Conservation (phyloP, 2,797 vertebrate species). For the Loriculus beryllinus region DNA sequence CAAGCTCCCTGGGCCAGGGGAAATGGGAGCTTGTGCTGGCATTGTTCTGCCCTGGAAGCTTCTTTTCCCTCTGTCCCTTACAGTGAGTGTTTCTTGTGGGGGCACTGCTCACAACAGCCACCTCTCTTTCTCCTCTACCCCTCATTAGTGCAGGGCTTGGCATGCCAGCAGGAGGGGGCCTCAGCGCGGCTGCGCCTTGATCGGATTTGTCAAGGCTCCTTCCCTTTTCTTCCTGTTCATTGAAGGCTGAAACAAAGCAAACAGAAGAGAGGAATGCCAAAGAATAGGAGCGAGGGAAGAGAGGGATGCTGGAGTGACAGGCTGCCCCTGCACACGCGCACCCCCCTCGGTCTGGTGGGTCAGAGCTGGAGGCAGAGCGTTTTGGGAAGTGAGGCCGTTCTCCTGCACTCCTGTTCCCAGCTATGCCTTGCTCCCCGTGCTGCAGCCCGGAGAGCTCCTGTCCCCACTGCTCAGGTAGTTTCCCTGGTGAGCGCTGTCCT, state of each 20-base stretch:
- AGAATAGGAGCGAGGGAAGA: conserved; percentile 39
- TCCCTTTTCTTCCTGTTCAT: conserved; percentile 67
- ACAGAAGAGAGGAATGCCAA: conserved; percentile 57
- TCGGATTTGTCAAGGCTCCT: conserved; percentile 73
- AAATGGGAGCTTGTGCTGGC: not conserved
- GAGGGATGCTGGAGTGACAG: conserved; percentile 19
- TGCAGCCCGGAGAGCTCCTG: not conserved
- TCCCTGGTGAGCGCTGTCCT: not conserved
- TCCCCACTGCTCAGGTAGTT: not conserved
- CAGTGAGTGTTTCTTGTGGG: not conserved
- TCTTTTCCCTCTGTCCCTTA: not conserved
- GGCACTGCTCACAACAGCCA: not conserved
- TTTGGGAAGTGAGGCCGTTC: not conserved
- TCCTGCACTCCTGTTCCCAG: not conserved
- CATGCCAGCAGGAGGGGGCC: conserved; percentile 60
- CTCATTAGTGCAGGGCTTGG: conserved; percentile 65
- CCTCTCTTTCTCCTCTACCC: not conserved
- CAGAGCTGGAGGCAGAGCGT: not conserved
- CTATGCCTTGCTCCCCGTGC: not conserved
- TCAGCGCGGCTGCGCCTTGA: conserved; percentile 54
- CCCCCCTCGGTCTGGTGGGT: not conserved
- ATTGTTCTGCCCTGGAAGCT: not conserved
- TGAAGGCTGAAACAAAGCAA: conserved; percentile 71
- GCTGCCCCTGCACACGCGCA: not conserved
- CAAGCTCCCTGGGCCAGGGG: not conserved